Evolutionary conservation across 37 sponge, comb jelly and placozoan genomes (phyloP), one percentile per base, ranked within the genome.

Genomic region (Oscarella lobularis): DNA sequence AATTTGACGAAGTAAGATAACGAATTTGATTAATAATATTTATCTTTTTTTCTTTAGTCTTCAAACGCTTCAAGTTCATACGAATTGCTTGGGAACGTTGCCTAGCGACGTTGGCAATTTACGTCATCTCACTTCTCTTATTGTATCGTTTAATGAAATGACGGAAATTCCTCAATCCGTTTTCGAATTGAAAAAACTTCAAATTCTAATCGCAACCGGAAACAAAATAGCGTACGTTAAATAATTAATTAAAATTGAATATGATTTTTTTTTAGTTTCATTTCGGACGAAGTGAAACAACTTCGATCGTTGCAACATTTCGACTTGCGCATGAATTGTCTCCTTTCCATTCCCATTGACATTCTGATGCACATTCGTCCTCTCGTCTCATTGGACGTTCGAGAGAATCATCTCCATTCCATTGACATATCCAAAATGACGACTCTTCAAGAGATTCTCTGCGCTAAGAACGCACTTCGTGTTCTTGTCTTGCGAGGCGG

Each of bases 91-190:
- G 34, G 80, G 71, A 0, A 39, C 39, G 34, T 77, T 93, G 31
- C 94, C 94, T 20, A 37, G 74, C 39, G 40, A 81, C 5, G 0
- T 93, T 41, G 67, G 39, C 37, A 69, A 86, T 35, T 79, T 93
- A 33, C 39, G 80, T 2, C 32, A 20, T 0, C 81, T 93, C 33
- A 66, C 77, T 2, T 77, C 84, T 2, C 85, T 93, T 31, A 80
- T 84, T 3, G 48, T 93, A 33, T 79, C 87, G 9, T 93, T 93
- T 87, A 93, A 93, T 73, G 37, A 76, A 66, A 84, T 93, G 67
- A 68, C 40, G 14, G 73, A 78, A 55, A 36, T 90, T 0, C 91
- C 91, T 31, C 41, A 65, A 2, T 33, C 77, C 0, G 32, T 90
- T 38, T 78, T 79, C 36, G 81, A 86, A 33, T 36, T 90, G 33